phyloP scores from a whole-genome alignment of 2,113 vertebrate species.

The Trematomus loennbergii region DNA sequence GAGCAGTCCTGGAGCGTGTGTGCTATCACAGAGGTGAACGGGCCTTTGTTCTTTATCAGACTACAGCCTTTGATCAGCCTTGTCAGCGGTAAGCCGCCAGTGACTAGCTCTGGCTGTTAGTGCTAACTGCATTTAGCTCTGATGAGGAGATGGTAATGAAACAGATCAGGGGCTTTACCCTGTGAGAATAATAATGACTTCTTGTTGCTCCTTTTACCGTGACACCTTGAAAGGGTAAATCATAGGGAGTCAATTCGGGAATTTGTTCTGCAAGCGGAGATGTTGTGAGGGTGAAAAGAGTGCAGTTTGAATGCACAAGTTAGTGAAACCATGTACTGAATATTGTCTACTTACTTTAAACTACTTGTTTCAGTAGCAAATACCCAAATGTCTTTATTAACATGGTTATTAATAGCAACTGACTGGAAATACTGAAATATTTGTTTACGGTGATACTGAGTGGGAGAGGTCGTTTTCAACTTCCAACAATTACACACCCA shows the following conservation, averaged over 20 bases:
- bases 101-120: conserved; percentile 58
- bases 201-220: conserved; percentile 34
- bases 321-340: not conserved
- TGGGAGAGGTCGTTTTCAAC: conserved; percentile 15
- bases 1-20: not conserved
- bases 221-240: conserved; percentile 48
- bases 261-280: conserved; percentile 38
- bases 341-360: not conserved
- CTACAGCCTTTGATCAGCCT: conserved; percentile 64
- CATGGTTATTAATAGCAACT: conserved; percentile 8
- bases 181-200: conserved; percentile 61
- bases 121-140: conserved; percentile 63
- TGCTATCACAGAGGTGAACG: conserved; percentile 38
- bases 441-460: conserved; percentile 1
- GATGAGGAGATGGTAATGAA: conserved; percentile 71
- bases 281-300: not conserved
- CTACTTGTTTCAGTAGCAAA: not conserved
- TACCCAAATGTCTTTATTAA: not conserved
- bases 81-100: conserved; percentile 49
- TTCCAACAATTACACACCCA: conserved; percentile 25
- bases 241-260: conserved; percentile 9
- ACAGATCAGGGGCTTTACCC: conserved; percentile 70
- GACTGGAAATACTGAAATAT: conserved; percentile 2
- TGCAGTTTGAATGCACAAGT: not conserved
- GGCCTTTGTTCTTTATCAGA: conserved; percentile 47